Base-by-base conservation (phyloP, 2,113 vertebrate species). In the Steatornis caripensis region DNA sequence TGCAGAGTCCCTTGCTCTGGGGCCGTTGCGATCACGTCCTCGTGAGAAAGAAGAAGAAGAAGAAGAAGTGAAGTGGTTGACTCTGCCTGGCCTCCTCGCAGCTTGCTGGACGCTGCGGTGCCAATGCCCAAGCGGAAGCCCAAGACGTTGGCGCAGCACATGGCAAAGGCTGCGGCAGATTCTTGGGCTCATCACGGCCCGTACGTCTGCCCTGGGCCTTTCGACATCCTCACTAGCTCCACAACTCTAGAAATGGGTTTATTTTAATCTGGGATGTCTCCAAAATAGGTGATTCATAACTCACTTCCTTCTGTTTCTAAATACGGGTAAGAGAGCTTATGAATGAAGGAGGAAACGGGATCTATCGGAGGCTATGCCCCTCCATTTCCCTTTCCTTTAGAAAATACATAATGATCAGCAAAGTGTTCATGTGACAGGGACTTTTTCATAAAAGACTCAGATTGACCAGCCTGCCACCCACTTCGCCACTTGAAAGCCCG, bases 1-100 rank as follows among this genome's bases (percentile, higher is more conserved):
- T 34, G 15, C 68, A 77, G 37, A 48, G 76, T 75, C 60, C 82
- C 64, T 91, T 81, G 27, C 48, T 54, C 27, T 68, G 54, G 86
- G 55, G 54, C 78, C 32, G 57, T 72, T 66, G 84, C 36, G 84
- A 87, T 75, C 8, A 9, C 34, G 66, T 80, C 48, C 58, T 93
- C 19, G 8, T 80, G 84, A 94, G 88, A 84, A 96, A 92, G 90
- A 89, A 92, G 88, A 85, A 93, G 90, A 86, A 78, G 46, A 88
- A 93, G 89, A 84, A 93, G 90, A 86, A 70, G 39, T 30, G 23
- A 90, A 90, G 62, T 17, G n/a, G 55, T 75, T 96, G 94, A 43
- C 48, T 80, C 93, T 30, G 58, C 91, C 89, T 96, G 95, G 93
- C 36, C 92, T 43, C n/a, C 74, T 94, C 66, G 41, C 84, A 91